Conservation (phyloP, 2,113 vertebrate species). For the Ammodytes dubius region DNA sequence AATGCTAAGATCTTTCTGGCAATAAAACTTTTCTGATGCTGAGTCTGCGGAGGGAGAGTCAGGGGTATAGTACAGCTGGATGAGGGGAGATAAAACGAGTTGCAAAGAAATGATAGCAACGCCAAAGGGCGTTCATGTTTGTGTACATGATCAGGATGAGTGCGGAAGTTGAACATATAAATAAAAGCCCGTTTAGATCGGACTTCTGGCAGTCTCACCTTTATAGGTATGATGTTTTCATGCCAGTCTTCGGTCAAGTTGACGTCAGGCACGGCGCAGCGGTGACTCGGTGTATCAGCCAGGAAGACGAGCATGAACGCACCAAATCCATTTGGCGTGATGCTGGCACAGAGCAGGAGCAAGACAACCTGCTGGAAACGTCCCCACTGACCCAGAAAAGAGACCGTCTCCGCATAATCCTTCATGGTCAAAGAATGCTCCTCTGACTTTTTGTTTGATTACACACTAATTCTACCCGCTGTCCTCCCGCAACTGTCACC, state of each 20-base stretch:
- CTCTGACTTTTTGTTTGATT: too few species aligned
- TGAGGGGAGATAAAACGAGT: too few species aligned
- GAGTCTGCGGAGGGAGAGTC: too few species aligned
- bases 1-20: too few species aligned
- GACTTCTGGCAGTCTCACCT: constrained; percentile 27
- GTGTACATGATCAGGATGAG: too few species aligned
- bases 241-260: constrained; percentile 73
- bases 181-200: too few species aligned
- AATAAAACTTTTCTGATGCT: too few species aligned
- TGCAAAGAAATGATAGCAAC: too few species aligned
- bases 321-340: constrained; percentile 71
- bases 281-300: constrained; percentile 64
- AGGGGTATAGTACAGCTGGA: too few species aligned
- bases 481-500: neutral
- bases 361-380: constrained; percentile 83
- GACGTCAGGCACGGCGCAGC: constrained; percentile 61
- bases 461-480: neutral
- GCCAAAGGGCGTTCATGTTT: too few species aligned
- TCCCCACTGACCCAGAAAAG: constrained; percentile 83
- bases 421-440: constrained; percentile 46
- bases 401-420: constrained; percentile 79
- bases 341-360: constrained; percentile 67
- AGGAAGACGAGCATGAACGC: constrained; percentile 73
- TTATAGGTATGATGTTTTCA: constrained; percentile 56
- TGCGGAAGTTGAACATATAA: too few species aligned